phyloP scores from a whole-genome alignment of 1,140 invertebrate genomes.

The Bombus breviceps region DNA sequence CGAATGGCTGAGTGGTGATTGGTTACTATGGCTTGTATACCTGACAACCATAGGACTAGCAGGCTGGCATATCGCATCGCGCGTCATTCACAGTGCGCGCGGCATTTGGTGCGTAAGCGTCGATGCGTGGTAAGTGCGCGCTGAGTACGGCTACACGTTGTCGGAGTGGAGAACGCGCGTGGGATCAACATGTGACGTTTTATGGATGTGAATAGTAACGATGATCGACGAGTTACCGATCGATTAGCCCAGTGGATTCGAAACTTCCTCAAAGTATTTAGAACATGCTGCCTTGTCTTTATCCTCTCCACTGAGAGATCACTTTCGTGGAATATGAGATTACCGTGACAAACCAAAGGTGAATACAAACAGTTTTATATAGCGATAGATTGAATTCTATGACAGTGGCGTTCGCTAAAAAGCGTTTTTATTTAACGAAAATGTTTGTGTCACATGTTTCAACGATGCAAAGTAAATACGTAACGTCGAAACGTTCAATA shows the following conservation, averaged over 20 bases:
- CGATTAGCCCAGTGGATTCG: slow-evolving; percentile 13
- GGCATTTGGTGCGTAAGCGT: slow-evolving; percentile 27
- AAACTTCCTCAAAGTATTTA: background rate
- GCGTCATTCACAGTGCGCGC: slow-evolving; percentile 53
- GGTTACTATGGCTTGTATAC: slow-evolving; percentile 35
- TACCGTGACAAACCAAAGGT: slow-evolving; percentile 43
- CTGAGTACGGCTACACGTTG: slow-evolving; percentile 8
- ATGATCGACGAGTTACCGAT: background rate
- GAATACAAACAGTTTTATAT: background rate
- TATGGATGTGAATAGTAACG: background rate
- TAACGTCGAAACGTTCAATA: slow-evolving; percentile 5
- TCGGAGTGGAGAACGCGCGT: background rate
- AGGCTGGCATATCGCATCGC: slow-evolving; percentile 16
- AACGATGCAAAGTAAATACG: background rate
- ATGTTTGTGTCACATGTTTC: background rate
- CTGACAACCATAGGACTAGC: slow-evolving; percentile 10
- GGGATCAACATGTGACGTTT: slow-evolving; percentile 52
- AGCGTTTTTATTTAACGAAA: background rate
- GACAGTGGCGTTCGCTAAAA: background rate
- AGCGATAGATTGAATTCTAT: background rate
- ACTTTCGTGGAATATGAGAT: slow-evolving; percentile 44
- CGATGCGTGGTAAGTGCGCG: slow-evolving; percentile 14
- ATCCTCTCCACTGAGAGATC: background rate
- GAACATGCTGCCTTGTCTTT: no score
- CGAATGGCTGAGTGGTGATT: slow-evolving; percentile 13